A percentile compares a stretch with the other conserved stretches of the same genome.
These are phyloP conservation scores for Dicentrarchus labrax DNA, from an alignment of 2,113 vertebrate species.

Conservation along the genomic window DNA sequence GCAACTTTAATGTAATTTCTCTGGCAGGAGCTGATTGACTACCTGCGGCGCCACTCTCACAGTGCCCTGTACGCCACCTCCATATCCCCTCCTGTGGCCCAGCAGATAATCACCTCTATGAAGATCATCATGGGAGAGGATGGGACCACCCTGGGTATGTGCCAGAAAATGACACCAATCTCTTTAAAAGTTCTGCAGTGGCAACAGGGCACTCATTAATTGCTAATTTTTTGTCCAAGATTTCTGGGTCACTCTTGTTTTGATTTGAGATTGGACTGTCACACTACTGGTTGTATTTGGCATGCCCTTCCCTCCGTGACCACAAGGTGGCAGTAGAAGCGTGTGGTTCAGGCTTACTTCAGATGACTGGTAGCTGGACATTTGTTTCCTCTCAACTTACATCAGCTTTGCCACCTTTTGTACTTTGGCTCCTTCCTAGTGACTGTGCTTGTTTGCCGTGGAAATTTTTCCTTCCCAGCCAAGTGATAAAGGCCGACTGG, in stretches of 20 bases:
- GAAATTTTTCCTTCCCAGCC: not conserved
- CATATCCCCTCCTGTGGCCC: conserved; percentile 91
- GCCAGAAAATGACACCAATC: not conserved
- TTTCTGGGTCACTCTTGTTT: not conserved
- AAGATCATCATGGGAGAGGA: conserved; percentile 97
- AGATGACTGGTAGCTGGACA: too few species aligned
- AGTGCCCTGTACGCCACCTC: conserved; percentile 94
- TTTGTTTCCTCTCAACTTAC: not conserved
- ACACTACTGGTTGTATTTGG: not conserved
- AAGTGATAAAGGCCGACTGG: conserved; percentile 22
- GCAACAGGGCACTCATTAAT: not conserved
- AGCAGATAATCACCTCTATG: conserved; percentile 95
- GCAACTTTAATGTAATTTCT: not conserved
- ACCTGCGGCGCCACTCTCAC: conserved; percentile 93
- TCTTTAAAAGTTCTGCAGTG: not conserved
- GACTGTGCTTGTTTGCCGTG: conserved; percentile 18
- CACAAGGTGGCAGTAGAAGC: conserved; percentile 75
- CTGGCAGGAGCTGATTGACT: conserved; percentile 92
- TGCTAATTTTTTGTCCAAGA: not conserved
- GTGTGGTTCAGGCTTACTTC: not conserved
- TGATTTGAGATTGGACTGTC: not conserved
- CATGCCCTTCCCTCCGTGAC: not conserved
- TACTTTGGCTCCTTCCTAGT: conserved; percentile 29
- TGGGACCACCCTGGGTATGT: conserved; percentile 90
- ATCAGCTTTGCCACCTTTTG: conserved; percentile 21